Conservation (phyloP, 2,113 vertebrate species). For the Labeo catla region DNA sequence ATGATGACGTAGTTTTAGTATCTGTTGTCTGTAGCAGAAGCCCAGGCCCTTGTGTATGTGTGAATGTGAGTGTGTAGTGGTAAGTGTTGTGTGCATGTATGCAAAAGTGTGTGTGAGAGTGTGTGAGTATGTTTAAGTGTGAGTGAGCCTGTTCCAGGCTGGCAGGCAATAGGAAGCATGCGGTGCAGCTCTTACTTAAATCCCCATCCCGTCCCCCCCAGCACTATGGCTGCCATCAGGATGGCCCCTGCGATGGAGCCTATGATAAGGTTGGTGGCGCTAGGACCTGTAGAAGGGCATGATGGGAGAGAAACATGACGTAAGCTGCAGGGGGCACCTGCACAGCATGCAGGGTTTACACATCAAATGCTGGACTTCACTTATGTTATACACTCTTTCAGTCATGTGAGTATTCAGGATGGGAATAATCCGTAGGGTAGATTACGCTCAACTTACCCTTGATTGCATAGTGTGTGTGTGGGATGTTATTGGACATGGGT, state of each 20-base stretch:
- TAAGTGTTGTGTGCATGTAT: slow-evolving; percentile 20
- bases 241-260: slow-evolving; percentile 99
- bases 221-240: slow-evolving; percentile 99
- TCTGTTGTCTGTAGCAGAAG: slow-evolving; percentile 89
- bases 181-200: slow-evolving; percentile 99
- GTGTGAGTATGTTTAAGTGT: slow-evolving; percentile 45
- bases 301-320: slow-evolving; percentile 88
- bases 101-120: background rate
- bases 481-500: background rate
- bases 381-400: slow-evolving; percentile 34
- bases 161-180: slow-evolving; percentile 79
- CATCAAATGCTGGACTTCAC: slow-evolving; percentile 48
- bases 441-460: slow-evolving; percentile 10
- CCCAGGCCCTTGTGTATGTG: slow-evolving; percentile 84
- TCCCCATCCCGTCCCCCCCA: slow-evolving; percentile 99
- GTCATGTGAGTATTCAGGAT: slow-evolving; percentile 2
- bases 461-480: background rate
- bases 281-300: slow-evolving; percentile 99
- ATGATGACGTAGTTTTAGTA: background rate
- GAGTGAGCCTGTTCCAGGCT: slow-evolving; percentile 57
- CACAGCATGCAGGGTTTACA: slow-evolving; percentile 56
- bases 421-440: slow-evolving; percentile 3
- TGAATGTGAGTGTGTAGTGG: slow-evolving; percentile 25
- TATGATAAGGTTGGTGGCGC: slow-evolving; percentile 99
- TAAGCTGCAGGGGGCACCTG: slow-evolving; percentile 53